These are phyloP conservation scores for Xestia rhomboidea DNA, from an alignment of 2,888 invertebrate species.

Conservation along the genomic window DNA sequence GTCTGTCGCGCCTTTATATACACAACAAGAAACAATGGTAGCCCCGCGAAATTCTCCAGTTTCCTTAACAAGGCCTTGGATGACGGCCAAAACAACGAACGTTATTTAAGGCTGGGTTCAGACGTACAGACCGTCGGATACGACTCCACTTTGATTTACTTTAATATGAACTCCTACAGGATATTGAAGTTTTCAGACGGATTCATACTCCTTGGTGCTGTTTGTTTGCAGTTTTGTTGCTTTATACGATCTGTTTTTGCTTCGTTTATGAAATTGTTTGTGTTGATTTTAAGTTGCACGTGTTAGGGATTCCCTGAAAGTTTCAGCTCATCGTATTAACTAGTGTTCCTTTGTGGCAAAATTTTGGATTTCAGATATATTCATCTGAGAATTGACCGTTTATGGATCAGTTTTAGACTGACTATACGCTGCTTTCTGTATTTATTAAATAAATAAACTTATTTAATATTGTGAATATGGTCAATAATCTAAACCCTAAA, in stretches of 20 bases:
- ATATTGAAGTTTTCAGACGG: constrained; percentile 64
- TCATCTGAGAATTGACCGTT: background rate
- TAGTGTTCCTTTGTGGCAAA: background rate
- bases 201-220: constrained; percentile 52
- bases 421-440: background rate
- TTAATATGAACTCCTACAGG: constrained; percentile 58
- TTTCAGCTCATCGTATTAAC: background rate
- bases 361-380: background rate
- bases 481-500: background rate
- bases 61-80: constrained; percentile 89
- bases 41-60: constrained; percentile 81
- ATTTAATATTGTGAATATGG: too few relatives aligned
- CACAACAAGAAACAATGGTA: constrained; percentile 84
- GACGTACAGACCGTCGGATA: constrained; percentile 68
- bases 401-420: too few relatives aligned
- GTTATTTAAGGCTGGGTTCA: constrained; percentile 75
- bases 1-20: constrained; percentile 73
- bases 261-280: constrained; percentile 22
- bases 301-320: background rate
- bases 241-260: constrained; percentile 12
- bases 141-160: constrained; percentile 62
- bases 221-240: constrained; percentile 50
- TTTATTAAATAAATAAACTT: background rate
- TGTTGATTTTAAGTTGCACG: constrained; percentile 19
- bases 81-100: constrained; percentile 84